Base-by-base conservation (phyloP, 2,113 vertebrate genomes). In the Helogale parvula region DNA sequence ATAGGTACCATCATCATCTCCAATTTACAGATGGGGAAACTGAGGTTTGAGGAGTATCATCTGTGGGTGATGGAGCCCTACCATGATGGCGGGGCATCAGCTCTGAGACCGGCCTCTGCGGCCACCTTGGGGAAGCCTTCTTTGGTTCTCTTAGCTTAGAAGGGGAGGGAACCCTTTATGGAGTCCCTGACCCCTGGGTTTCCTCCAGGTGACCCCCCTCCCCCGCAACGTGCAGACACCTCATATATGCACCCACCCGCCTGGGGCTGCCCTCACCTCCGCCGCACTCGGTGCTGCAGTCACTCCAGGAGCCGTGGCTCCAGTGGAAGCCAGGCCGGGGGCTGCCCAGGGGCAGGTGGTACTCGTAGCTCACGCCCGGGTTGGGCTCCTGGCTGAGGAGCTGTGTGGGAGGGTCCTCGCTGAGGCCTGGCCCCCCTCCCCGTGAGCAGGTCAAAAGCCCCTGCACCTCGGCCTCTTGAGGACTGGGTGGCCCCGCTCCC, bases 311-410 rank as follows among this genome's bases (percentile, higher is more conserved):
- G 19, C 99, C 96, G 0, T 99, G 99, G 94, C 99, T 99, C 99
- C 99, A 99, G 98, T 98, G 99, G 98, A 99, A 99, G 15, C 99
- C 99, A 0, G 98, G 94, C 7, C 83, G 41, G 21, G 99, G 98
- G 54, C 92, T 96, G 60, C 96, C 96, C 38, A 98, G 90, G 0
- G 99, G 99, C 69, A 99, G 98, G 98, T 99, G 99, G 97, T 99
- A 99, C 94, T 99, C 99, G 0, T 99, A 99, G 80, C 99, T 99
- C 13, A 99, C 98, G 0, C 99, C 99, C 0, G 98, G 99, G 98
- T 99, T 99, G 72, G 98, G 96, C 95, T 99, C 99, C 98, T 99
- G 99, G 97, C 99, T 99, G 98, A 99, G 99, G 80, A 99, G 98
- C 99, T 99, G 98, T 2, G 7, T 1, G n/a, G 63, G 74, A 88